Evolutionary conservation across 1,140 invertebrate genomes (phyloP), one percentile per base, ranked within the genome.

Genomic region (Neodiprion virginianus): DNA sequence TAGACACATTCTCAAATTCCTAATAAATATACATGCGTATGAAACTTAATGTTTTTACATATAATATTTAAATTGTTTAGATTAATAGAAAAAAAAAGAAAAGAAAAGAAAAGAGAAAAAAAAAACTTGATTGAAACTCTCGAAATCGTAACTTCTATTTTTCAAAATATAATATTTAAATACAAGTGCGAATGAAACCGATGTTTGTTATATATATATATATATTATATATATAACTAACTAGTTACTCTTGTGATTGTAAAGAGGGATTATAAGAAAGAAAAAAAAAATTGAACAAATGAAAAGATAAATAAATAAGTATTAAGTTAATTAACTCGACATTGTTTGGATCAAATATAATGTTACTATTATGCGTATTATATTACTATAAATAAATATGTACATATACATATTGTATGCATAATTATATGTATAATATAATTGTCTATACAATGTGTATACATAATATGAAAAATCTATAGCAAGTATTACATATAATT

Each of bases 151-250:
- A 61, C 53, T 61, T 61, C 53, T 61, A 61, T 61, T 61, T 61
- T 61, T 61, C 53, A 61, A 61, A 61, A 61, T 61, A 61, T 61
- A 61, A 61, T 61, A 61, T 61, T 61, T 61, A 61, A 61, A 61
- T 61, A 61, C 4, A 61, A 61, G 5, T 61, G n/a, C 53, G n/a
- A 61, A 61, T 17, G 5, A 14, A 61, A 7, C 14, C n/a, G 28
- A 40, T 40, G 28, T 40, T 12, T 61, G n/a, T 61, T 61, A 61
- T 61, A 8, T 40, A 5, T 40, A 40, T 40, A 5, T 2, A 40
- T 40, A 40, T 40, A 61, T 8, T 61, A 61, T 11, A 61, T 61
- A 61, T 61, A 61, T 40, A 40, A 1, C 28, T 40, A 40, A 40
- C 28, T 40, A 40, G 53, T 61, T 17, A 8, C 53, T 61, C 53